Evolutionary conservation across 1,140 invertebrate species (phyloP).

Genomic region (Mylabris phalerata): DNA sequence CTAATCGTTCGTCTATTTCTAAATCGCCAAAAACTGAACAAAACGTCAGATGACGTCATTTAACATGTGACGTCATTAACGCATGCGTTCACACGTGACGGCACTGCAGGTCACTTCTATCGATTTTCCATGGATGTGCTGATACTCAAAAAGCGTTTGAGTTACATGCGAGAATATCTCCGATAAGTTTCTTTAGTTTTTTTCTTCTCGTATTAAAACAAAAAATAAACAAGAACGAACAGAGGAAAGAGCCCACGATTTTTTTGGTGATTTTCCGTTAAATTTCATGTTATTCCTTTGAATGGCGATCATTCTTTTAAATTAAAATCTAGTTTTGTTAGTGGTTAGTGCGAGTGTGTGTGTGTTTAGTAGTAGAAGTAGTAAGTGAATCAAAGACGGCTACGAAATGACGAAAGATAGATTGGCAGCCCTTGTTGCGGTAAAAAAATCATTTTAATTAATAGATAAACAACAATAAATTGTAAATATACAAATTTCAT

Average conservation of each 20-base stretch:
- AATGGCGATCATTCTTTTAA: conserved; percentile 66
- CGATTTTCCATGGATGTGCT: conserved; percentile 44
- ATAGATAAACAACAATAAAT: too few relatives aligned
- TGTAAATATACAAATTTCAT: too few relatives aligned
- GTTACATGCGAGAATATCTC: too few relatives aligned
- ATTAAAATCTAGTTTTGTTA: conserved; percentile 36
- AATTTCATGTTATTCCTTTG: conserved; percentile 63
- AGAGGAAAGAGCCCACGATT: too few relatives aligned
- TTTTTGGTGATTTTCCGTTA: conserved; percentile 39
- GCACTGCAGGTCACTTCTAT: conserved; percentile 55
- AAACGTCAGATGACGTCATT: conserved; percentile 27
- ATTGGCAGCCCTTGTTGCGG: conserved; percentile 92
- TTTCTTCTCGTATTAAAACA: background rate
- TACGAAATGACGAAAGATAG: conserved; percentile 94
- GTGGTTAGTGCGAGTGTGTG: conserved; percentile 50
- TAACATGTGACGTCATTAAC: conserved; percentile 32
- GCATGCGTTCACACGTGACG: conserved; percentile 42
- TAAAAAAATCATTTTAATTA: conserved; percentile 44
- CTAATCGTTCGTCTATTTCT: conserved; percentile 3
- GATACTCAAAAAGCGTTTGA: conserved; percentile 7
- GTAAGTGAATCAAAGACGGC: conserved; percentile 43
- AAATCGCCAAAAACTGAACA: conserved; percentile 21
- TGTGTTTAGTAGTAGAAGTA: too few relatives aligned
- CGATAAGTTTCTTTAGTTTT: too few relatives aligned
- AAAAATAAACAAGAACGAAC: background rate